Evolutionary conservation across 2,113 vertebrate species (phyloP).

Genomic region (Dolichallabes microphthalmus): DNA sequence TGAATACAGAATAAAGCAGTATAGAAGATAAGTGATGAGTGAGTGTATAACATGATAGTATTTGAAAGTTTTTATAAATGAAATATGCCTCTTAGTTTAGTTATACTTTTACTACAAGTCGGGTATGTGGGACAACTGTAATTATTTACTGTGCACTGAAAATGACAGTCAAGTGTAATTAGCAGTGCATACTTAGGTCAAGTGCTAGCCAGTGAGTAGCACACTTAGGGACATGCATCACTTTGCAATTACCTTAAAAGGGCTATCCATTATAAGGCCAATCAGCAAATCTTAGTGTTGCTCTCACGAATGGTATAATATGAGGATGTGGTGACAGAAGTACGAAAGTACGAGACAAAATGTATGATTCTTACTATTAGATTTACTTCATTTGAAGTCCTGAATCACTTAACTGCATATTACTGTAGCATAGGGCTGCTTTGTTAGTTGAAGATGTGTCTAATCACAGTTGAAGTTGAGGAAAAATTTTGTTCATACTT

Average conservation of each 20-base stretch:
- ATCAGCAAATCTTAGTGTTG: slow-evolving; percentile 8
- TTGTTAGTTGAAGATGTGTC: background rate
- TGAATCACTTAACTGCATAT: background rate
- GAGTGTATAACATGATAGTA: background rate
- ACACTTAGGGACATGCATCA: slow-evolving; percentile 30
- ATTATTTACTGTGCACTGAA: slow-evolving; percentile 13
- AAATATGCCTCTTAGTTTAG: background rate
- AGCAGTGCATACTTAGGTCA: slow-evolving; percentile 22
- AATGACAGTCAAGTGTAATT: slow-evolving; percentile 36
- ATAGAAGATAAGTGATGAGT: too few species aligned
- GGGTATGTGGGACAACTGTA: slow-evolving; percentile 1
- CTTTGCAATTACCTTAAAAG: slow-evolving; percentile 46
- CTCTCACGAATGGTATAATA: background rate
- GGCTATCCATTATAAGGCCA: background rate
- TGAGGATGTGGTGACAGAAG: background rate
- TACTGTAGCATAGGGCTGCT: slow-evolving; percentile 10
- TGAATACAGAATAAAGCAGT: too few species aligned
- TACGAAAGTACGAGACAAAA: background rate
- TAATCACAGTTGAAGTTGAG: slow-evolving; percentile 17
- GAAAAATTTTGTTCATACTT: slow-evolving; percentile 12
- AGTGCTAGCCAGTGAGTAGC: slow-evolving; percentile 1
- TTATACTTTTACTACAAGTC: background rate
- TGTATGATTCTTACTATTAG: background rate
- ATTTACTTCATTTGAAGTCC: background rate
- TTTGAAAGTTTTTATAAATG: background rate